These are phyloP conservation scores for Leucophenga varia DNA, from an alignment of 1,140 invertebrate species.

Conservation along the genomic window DNA sequence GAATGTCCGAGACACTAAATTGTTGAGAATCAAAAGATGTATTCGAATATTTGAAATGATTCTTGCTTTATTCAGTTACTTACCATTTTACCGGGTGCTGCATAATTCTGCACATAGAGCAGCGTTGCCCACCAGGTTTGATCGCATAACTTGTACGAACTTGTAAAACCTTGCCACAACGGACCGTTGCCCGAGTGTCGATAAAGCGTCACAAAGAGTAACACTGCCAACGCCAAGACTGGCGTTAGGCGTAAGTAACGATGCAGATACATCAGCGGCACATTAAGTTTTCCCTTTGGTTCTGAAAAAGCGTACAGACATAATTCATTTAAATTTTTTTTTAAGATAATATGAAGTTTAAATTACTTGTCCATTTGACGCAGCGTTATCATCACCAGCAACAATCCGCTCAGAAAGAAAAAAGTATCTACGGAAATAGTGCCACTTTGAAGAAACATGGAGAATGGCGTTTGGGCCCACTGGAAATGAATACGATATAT, in stretches of 20 bases:
- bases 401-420: constrained; percentile 68
- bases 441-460: constrained; percentile 63
- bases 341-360: not conserved
- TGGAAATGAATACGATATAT: constrained; percentile 33
- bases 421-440: constrained; percentile 70
- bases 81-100: constrained; percentile 44
- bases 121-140: constrained; percentile 49
- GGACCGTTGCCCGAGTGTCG: constrained; percentile 38
- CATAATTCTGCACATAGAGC: constrained; percentile 50
- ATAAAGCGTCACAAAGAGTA: constrained; percentile 40
- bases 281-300: constrained; percentile 25
- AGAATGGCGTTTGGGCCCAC: constrained; percentile 58
- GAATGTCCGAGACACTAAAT: constrained; percentile 82
- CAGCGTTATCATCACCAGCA: constrained; percentile 66
- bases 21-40: not conserved
- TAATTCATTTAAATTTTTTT: not conserved
- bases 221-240: constrained; percentile 35
- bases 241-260: constrained; percentile 46
- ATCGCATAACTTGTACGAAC: constrained; percentile 24
- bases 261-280: constrained; percentile 49
- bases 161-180: constrained; percentile 36
- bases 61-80: too few species aligned
- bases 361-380: constrained; percentile 62
- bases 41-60: too few species aligned
- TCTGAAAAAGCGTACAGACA: constrained; percentile 1